Percentiles rank a stretch among this genome's conserved stretches.
Conservation (phyloP, 2,113 vertebrate species). For the Neodontobutis hainanensis region DNA sequence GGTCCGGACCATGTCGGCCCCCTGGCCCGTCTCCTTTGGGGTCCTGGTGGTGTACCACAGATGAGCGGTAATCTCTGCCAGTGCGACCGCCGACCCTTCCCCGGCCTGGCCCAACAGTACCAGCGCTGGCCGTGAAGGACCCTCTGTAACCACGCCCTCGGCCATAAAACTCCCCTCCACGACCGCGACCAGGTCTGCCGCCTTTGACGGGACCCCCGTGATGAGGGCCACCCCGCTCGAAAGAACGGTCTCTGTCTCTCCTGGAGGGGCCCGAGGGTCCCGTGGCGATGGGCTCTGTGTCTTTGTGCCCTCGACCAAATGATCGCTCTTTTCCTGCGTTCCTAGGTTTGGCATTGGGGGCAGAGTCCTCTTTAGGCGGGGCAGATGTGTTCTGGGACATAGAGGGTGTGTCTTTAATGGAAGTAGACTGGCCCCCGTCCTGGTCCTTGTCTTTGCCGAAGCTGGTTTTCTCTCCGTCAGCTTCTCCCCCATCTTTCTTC, state of each 20-base stretch:
- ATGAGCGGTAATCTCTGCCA: slow-evolving; percentile 82
- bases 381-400: slow-evolving; percentile 58
- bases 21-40: slow-evolving; percentile 75
- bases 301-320: slow-evolving; percentile 71
- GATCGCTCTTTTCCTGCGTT: slow-evolving; percentile 75
- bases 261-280: slow-evolving; percentile 66
- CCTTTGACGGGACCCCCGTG: slow-evolving; percentile 68
- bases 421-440: slow-evolving; percentile 56
- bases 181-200: slow-evolving; percentile 74
- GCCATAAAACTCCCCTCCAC: slow-evolving; percentile 88
- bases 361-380: slow-evolving; percentile 68
- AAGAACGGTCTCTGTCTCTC: slow-evolving; percentile 81
- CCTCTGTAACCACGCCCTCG: slow-evolving; percentile 84
- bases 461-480: slow-evolving; percentile 71
- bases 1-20: slow-evolving; percentile 61
- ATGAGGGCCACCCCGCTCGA: slow-evolving; percentile 77
- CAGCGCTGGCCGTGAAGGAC: slow-evolving; percentile 71
- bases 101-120: slow-evolving; percentile 48
- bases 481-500: slow-evolving; percentile 75
- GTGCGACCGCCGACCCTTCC: slow-evolving; percentile 82
- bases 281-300: slow-evolving; percentile 57
- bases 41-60: slow-evolving; percentile 75
- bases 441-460: slow-evolving; percentile 80
- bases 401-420: slow-evolving; percentile 62
- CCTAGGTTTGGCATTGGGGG: slow-evolving; percentile 62